Percentiles rank a stretch among this genome's conserved stretches.
phyloP scores from a whole-genome alignment of 2,113 vertebrate genomes.

The Piaya cayana region DNA sequence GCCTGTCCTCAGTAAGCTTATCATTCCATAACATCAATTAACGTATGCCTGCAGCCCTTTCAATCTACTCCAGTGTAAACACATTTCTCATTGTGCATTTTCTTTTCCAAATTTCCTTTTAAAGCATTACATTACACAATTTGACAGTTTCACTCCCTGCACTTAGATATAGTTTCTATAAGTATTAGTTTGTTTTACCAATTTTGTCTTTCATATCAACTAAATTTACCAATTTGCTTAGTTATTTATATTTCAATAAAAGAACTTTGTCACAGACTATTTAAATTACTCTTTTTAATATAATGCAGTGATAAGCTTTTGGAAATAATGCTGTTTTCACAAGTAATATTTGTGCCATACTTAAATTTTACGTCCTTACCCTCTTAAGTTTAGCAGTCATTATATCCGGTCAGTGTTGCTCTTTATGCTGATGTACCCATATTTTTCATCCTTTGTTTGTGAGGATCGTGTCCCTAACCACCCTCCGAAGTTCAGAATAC shows the following conservation, averaged over 20 bases:
- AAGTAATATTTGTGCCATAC: not conserved
- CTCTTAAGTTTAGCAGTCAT: not conserved
- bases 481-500: not conserved
- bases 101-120: not conserved
- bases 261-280: not conserved
- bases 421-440: not conserved
- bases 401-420: not conserved
- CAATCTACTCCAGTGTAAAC: not conserved
- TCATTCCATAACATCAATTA: not conserved
- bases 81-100: not conserved
- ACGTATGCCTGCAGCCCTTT: not conserved
- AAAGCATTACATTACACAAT: not conserved
- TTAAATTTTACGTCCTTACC: not conserved
- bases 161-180: not conserved
- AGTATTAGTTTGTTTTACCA: not conserved
- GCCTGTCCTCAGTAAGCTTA: not conserved
- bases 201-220: not conserved
- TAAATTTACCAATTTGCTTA: not conserved
- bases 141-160: not conserved
- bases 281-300: not conserved
- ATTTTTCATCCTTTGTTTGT: not conserved
- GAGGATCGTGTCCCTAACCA: not conserved
- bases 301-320: not conserved
- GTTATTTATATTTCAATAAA: not conserved
- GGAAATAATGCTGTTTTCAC: not conserved